A percentile compares a stretch with the other conserved stretches of the same genome.
Evolutionary conservation across 1,140 invertebrate species (phyloP).

Genomic region (Drosophila sechellia): DNA sequence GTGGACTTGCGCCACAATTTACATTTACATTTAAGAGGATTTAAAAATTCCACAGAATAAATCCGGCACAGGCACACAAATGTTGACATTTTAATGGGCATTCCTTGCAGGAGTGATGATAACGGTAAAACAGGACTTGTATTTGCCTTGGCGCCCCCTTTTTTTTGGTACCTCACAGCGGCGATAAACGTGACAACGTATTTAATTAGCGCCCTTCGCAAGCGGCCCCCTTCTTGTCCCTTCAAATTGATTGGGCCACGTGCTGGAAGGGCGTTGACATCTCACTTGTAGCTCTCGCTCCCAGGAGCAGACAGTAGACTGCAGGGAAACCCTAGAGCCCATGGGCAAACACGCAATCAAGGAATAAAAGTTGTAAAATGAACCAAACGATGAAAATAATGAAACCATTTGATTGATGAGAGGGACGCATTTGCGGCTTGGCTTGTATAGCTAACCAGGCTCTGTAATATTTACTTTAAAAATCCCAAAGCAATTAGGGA

Average conservation of each 20-base stretch:
- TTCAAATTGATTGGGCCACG: constrained; percentile 37
- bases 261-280: constrained; percentile 43
- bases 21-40: constrained; percentile 39
- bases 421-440: neutral
- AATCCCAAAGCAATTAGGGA: constrained; percentile 2
- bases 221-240: neutral
- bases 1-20: constrained; percentile 27
- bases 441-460: constrained; percentile 8
- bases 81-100: constrained; percentile 50
- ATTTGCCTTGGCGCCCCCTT: constrained; percentile 41
- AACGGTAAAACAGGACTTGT: constrained; percentile 42
- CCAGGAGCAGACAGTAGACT: constrained; percentile 4
- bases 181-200: constrained; percentile 64
- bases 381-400: constrained; percentile 29
- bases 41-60: constrained; percentile 28
- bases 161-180: neutral
- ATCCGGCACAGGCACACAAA: constrained; percentile 22
- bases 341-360: constrained; percentile 36
- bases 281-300: constrained; percentile 50
- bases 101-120: constrained; percentile 44
- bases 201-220: constrained; percentile 49
- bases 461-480: neutral
- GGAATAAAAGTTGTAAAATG: constrained; percentile 47
- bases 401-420: constrained; percentile 49
- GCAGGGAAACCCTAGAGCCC: neutral